Percentiles rank a stretch among this genome's conserved stretches.
These are phyloP conservation scores for Xyrauchen texanus DNA, from an alignment of 2,113 vertebrate species.

Conservation along the genomic window DNA sequence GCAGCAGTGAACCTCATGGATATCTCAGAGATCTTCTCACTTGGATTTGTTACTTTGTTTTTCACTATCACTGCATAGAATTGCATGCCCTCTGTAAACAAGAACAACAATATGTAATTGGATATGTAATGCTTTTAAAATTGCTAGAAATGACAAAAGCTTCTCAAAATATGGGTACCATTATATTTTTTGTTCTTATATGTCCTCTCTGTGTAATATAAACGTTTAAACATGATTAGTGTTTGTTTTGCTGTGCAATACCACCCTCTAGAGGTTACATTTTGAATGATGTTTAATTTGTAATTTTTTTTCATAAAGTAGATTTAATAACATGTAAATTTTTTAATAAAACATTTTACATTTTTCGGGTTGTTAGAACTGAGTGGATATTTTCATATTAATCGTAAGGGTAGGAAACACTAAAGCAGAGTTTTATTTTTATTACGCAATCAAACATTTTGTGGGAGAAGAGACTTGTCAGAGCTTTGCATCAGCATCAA, in stretches of 20 bases:
- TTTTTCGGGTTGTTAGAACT: no score
- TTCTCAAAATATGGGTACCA: not conserved
- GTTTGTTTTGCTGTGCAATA: conserved; percentile 49
- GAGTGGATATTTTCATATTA: no score
- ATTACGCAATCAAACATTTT: not conserved
- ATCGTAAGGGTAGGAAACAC: not conserved
- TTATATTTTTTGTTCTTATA: not conserved
- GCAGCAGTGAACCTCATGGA: conserved; percentile 50
- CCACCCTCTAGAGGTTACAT: conserved; percentile 63
- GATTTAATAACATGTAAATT: not conserved
- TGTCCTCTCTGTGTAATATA: not conserved
- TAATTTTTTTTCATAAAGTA: not conserved
- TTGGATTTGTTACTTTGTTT: conserved; percentile 32
- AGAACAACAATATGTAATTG: not conserved
- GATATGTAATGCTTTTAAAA: not conserved
- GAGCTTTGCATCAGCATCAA: conserved; percentile 2
- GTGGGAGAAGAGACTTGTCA: not conserved
- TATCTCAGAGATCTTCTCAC: conserved; percentile 67
- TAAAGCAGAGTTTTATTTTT: not conserved
- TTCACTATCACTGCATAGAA: conserved; percentile 1
- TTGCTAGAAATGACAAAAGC: not conserved
- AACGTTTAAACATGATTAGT: not conserved
- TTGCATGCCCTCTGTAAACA: not conserved
- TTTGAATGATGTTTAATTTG: not conserved
- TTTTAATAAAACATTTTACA: not conserved